phyloP scores from a whole-genome alignment of 1,140 invertebrate genomes.

The Heliothis subflexa region DNA sequence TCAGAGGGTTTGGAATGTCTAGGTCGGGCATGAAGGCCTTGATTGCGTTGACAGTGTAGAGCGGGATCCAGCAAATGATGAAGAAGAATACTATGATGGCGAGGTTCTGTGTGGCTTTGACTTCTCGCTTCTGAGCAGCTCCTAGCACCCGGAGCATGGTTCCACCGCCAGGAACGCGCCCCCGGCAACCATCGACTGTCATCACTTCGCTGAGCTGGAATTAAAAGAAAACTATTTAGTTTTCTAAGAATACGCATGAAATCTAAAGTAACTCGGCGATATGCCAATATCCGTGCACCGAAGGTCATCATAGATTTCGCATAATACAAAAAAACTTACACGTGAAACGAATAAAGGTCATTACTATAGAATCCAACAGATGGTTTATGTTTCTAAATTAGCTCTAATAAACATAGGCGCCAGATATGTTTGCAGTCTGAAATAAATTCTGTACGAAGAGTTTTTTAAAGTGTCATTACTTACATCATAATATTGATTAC shows the following conservation, averaged over 20 bases:
- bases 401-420: too few relatives aligned
- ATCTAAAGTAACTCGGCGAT: background rate
- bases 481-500: too few relatives aligned
- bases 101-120: conserved; percentile 96
- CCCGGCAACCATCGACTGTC: conserved; percentile 74
- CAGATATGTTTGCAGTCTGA: too few relatives aligned
- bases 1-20: conserved; percentile 89
- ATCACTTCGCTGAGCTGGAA: conserved; percentile 81
- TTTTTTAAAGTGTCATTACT: too few relatives aligned
- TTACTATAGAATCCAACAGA: too few relatives aligned
- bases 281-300: background rate
- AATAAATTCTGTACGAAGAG: too few relatives aligned
- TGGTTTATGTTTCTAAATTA: too few relatives aligned
- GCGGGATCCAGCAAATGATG: conserved; percentile 96
- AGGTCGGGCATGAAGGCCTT: conserved; percentile 92
- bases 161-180: conserved; percentile 79
- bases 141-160: conserved; percentile 92
- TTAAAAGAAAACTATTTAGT: conserved; percentile 38
- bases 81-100: conserved; percentile 96
- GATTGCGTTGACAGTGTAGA: conserved; percentile 96
- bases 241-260: background rate
- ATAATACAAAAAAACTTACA: background rate
- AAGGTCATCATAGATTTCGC: background rate
- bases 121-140: conserved; percentile 93
- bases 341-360: background rate